Evolutionary conservation across 2,797 vertebrate genomes (phyloP).

Genomic region (Ceyx erithaca): DNA sequence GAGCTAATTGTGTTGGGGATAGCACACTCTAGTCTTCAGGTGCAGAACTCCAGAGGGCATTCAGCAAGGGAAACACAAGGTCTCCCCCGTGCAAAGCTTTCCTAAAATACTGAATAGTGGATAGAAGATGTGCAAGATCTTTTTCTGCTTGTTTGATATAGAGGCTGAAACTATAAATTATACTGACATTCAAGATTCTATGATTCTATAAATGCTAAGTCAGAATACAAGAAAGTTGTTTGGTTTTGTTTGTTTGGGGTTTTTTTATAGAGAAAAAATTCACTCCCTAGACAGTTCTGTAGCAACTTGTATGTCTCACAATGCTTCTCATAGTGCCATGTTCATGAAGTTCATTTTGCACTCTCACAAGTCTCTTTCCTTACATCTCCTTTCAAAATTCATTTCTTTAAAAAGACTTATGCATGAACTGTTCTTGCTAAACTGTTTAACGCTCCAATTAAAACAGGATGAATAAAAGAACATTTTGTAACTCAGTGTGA

Average conservation of each 20-base stretch:
- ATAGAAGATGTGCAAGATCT: not conserved
- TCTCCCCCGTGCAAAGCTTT: not conserved
- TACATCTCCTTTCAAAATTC: not conserved
- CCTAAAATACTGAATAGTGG: not conserved
- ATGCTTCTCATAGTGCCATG: not conserved
- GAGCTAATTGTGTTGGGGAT: not conserved
- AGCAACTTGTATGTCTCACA: not conserved
- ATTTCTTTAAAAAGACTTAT: slow-evolving; percentile 34
- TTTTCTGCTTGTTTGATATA: not conserved
- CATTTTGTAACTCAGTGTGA: slow-evolving; percentile 45
- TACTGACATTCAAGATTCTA: not conserved
- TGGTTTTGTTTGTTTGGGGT: no score
- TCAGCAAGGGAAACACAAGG: not conserved
- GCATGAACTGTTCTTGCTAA: slow-evolving; percentile 31
- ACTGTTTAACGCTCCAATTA: slow-evolving; percentile 45
- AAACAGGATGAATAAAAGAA: slow-evolving; percentile 49
- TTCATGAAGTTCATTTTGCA: not conserved
- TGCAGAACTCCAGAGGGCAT: not conserved
- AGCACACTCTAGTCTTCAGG: not conserved
- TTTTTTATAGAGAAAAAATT: not conserved
- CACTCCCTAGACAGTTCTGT: not conserved
- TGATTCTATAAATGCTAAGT: not conserved
- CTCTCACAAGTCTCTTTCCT: not conserved
- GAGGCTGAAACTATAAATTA: not conserved
- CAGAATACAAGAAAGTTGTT: not conserved